Evolutionary conservation across 2,113 vertebrate species (phyloP).

Genomic region (Oreotrochilus melanogaster): DNA sequence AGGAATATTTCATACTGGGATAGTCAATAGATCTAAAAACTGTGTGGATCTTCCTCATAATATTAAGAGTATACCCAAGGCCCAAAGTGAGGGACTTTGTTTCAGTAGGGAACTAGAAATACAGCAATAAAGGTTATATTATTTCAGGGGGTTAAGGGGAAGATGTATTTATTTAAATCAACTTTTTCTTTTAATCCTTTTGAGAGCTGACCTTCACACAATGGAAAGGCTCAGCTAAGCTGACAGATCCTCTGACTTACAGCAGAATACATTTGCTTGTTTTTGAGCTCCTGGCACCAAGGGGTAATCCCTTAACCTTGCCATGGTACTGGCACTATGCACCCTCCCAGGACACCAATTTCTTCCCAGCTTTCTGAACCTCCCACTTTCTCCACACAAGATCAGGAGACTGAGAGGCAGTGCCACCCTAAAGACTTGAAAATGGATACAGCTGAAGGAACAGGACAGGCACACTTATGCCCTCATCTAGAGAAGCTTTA

Average conservation of each 20-base stretch:
- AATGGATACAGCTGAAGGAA: neutral
- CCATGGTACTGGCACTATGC: neutral
- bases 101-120: neutral
- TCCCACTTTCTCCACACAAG: neutral
- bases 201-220: neutral
- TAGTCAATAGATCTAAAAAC: neutral
- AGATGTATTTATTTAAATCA: neutral
- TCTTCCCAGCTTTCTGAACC: neutral
- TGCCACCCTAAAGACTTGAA: neutral
- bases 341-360: neutral
- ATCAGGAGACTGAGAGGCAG: neutral
- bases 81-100: neutral
- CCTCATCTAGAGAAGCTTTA: neutral
- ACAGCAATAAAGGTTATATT: neutral
- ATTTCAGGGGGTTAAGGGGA: fast-evolving
- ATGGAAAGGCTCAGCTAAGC: neutral
- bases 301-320: neutral
- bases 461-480: neutral
- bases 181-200: neutral
- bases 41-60: neutral
- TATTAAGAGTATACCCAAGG: neutral
- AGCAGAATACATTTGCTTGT: neutral
- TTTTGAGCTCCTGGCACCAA: neutral
- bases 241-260: neutral
- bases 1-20: neutral